Base-by-base conservation (phyloP, 2,888 invertebrate genomes). In the Stenoptilia bipunctidactyla region DNA sequence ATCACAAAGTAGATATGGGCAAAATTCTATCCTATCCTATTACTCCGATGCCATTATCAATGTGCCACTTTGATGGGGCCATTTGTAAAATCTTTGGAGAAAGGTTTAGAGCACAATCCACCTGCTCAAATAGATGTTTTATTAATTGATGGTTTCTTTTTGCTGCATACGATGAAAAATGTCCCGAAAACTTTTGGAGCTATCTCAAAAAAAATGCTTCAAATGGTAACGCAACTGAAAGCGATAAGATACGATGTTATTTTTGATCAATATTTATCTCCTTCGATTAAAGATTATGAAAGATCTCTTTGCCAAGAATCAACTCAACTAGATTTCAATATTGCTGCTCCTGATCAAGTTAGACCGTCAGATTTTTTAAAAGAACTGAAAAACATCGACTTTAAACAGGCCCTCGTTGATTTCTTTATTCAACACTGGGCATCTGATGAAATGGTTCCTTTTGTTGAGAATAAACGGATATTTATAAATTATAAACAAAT, bases 41-140 rank as follows among this genome's bases (percentile, higher is more conserved):
- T 13, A 44, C 50, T 34, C 15, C 41, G 12, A 40, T 49, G 30
- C 49, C 52, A 36, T 36, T 50, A 15, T 45, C 54, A 12, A 44
- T 58, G 43, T 56, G 54, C 40, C 55, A 56, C 47, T 35, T 48
- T 13, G 52, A 57, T 44, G 55, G 55, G 15, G 38, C 44, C 5
- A 52, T 56, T 15, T 44, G 40, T 45, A 55, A 58, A n/a, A n/a
- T n/a, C n/a, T n/a, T n/a, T n/a, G n/a, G n/a, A n/a, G n/a, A n/a
- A n/a, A n/a, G n/a, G n/a, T n/a, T n/a, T n/a, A n/a, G n/a, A n/a
- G n/a, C n/a, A n/a, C n/a, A n/a, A n/a, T n/a, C n/a, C n/a, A n/a
- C n/a, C n/a, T n/a, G n/a, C n/a, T n/a, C n/a, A n/a, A n/a, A n/a
- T n/a, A n/a, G n/a, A n/a, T n/a, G n/a, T n/a, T n/a, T n/a, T 41